Base-by-base conservation (phyloP, 1,140 invertebrate genomes). In the Apocrypta bakeri region DNA sequence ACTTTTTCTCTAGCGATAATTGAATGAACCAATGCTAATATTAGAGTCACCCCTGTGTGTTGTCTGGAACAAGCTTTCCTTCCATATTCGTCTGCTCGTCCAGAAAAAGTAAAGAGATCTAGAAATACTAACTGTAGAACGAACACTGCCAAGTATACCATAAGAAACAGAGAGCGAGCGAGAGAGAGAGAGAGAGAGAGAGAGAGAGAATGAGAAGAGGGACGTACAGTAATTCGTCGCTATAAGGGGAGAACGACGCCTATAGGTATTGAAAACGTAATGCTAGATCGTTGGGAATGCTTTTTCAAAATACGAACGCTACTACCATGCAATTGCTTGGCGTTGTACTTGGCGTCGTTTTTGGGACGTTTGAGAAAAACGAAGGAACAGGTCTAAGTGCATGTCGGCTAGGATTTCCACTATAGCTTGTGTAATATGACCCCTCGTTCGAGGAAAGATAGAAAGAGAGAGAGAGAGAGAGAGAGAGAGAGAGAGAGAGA, bases 371-470 rank as follows among this genome's bases (percentile, higher is more conserved):
- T 79, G 77, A 79, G 81, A 71, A 79, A 31, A 29, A 71, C 74
- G 76, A 27, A 17, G 69, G 63, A 71, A 21, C 25, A 56, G 78
- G 77, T 86, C 84, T 86, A 83, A 86, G 83, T 86, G 85, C 84
- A 86, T 33, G 73, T 48, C 63, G 73, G 84, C 75, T 84, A 82
- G 82, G 77, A 82, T 86, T 85, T 85, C 85, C 85, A 83, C 83
- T 84, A 83, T 80, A 71, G 80, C 31, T 64, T 73, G 2, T 83
- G 85, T 85, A 86, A 86, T 83, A 84, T 82, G 84, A 86, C 11
- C 82, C 79, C 73, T 61, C 40, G 25, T 31, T 37, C 63, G 37
- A 66, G 3, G 24, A 27, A 24, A n/a, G n/a, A n/a, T n/a, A n/a
- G n/a, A n/a, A n/a, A n/a, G n/a, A n/a, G n/a, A n/a, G n/a, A n/a